Evolutionary conservation across 2,888 invertebrate genomes (phyloP), one percentile per base, ranked within the genome.

Genomic region (Drosophila koepferae): DNA sequence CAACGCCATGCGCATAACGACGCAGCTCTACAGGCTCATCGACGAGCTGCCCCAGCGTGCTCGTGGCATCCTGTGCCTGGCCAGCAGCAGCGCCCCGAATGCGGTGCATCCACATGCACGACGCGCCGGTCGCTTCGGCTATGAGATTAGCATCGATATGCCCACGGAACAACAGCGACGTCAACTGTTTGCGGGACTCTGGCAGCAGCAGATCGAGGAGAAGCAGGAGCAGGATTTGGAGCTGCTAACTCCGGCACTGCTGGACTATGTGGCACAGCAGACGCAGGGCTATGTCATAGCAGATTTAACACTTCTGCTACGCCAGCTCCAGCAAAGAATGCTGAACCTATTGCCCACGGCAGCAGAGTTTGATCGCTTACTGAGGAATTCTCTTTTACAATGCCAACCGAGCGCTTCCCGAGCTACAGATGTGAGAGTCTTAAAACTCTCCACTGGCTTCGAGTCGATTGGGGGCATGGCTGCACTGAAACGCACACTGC

Each of bases 221-320:
- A 20, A 61, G 48, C 51, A 74, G 12, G 34, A 61, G 14, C 44
- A 74, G 9, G 31, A 60, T 1, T 43, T 16, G 60, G 53, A 59
- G 41, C 48, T 54, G 8, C 69, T 81, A 18, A 58, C 58, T 20
- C 51, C 79, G 2, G 60, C 77, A 3, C 61, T 95, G 7, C 58
- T 91, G 3, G 63, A 82, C 9, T 60, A 60, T 12, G 72, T 92
- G 1, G 94, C 94, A 1, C 89, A 91, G 41, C 91, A 94, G 66
- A 95, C 95, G 0, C 94, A 94, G 40, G 95, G 95, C 20, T 95
- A 94, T 91, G 94, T 94, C 9, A 93, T 94, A 6, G 94, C 94
- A 4, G 95, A 95, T 91, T 84, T 95, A 28, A 91, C 91, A 1
- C 89, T 94, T 9, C 83, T 95, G 14, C 91, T 94, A 56, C 92